These are phyloP conservation scores for Umimayanthus chanpuru DNA, from an alignment of 92 coral and sea anemone genomes.

Conservation along the genomic window DNA sequence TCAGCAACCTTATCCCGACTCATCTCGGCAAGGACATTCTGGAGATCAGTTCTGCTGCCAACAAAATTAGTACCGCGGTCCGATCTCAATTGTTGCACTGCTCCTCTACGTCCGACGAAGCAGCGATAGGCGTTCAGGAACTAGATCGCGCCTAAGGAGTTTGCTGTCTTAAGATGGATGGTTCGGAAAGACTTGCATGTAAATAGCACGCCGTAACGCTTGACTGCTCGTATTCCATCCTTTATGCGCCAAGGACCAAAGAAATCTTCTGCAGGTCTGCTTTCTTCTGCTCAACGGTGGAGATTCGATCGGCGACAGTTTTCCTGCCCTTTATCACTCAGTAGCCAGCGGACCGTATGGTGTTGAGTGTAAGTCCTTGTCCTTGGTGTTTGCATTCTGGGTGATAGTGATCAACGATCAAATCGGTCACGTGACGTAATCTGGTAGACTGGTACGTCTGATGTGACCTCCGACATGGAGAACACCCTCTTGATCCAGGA, in stretches of 20 bases:
- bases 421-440: not conserved
- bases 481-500: conserved; percentile 34
- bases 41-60: conserved; percentile 1
- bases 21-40: conserved; percentile 19
- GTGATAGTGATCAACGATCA: conserved; percentile 23
- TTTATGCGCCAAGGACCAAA: not conserved
- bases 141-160: no score
- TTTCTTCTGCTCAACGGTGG: not conserved
- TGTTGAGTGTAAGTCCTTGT: not conserved
- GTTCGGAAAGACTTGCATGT: no score
- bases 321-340: conserved; percentile 33
- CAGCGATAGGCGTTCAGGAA: no score
- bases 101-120: not conserved
- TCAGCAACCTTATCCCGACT: conserved; percentile 6
- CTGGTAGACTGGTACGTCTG: not conserved
- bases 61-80: conserved; percentile 42
- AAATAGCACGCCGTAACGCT: not conserved
- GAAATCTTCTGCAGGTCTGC: conserved; percentile 26
- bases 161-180: no score
- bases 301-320: conserved; percentile 12
- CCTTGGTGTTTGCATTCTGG: not conserved
- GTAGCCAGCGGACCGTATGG: conserved; percentile 1
- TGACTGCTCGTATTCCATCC: conserved; percentile 33
- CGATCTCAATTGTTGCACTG: conserved; percentile 8
- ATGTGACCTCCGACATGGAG: conserved; percentile 2